Evolutionary conservation across 1,140 invertebrate species (phyloP), one percentile per base, ranked within the genome.

Genomic region (Drosophila jambulina): DNA sequence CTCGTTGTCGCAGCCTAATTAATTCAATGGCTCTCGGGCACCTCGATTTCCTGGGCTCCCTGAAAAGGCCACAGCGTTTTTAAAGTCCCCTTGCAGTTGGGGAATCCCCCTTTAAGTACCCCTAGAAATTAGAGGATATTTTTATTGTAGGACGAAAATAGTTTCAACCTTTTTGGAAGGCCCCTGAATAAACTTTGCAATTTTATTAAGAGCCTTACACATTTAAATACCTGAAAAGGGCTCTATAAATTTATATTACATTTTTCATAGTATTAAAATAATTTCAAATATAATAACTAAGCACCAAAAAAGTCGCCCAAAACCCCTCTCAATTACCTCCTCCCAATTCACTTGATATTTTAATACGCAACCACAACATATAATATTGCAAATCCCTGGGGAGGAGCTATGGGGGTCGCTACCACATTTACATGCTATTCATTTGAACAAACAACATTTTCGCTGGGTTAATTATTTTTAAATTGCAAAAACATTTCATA

Each of bases 1-100:
- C 42, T 74, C 63, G 63, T 87, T 72, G 62, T 81, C 75, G 67
- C 75, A 87, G 88, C 81, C 88, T 88, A 91, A 91, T 91, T 91
- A 91, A 91, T 91, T 91, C 83, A 91, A 83, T 86, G 87, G 74
- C 56, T 68, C 54, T 40, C 7, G 27, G n/a, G 32, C 51, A 45
- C 64, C 40, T 46, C 29, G 38, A 58, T 42, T 67, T 67, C 25
- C 12, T 15, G 42, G 62, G 45, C 27, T 21, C 17, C n/a, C 34
- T 4, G 7, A 65, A 60, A 54, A 45, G 64, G 74, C 12, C 42
- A 38, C 43, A 12, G 53, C 19, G 32, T 59, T 58, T 57, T 76
- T 45, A 75, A 75, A 75, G 64, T 46, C 25, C 19, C 2, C 23
- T 36, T 6, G 34, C 1, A 59, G n/a, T 60, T 23, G 53, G 34